These are phyloP conservation scores for Hirtodrosophila confusa DNA, from an alignment of 2,888 invertebrate species.

Conservation along the genomic window DNA sequence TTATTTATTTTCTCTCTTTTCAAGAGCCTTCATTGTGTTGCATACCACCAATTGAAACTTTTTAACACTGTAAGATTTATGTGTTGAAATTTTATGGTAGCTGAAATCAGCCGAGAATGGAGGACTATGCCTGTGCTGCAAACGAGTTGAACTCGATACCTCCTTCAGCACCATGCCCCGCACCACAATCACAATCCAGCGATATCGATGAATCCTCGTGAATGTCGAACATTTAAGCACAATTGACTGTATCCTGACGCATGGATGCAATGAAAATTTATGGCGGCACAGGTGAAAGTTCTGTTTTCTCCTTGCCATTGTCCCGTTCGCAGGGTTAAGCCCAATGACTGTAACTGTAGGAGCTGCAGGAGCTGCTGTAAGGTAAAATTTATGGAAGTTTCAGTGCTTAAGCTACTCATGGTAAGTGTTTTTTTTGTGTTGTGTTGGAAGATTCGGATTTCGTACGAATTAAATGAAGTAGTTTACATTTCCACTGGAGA, in stretches of 20 bases:
- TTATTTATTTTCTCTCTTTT: too few species aligned
- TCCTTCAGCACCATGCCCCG: neutral
- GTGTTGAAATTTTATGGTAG: too few species aligned
- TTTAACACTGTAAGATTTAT: neutral
- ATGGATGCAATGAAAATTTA: constrained; percentile 61
- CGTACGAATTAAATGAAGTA: constrained; percentile 20
- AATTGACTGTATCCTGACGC: constrained; percentile 56
- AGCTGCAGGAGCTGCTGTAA: constrained; percentile 19
- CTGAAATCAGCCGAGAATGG: too few species aligned
- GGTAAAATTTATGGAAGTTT: constrained; percentile 50
- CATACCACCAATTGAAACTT: constrained; percentile 9
- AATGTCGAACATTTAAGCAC: constrained; percentile 53
- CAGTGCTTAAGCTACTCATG: constrained; percentile 35
- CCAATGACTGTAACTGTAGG: neutral
- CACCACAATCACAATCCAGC: neutral
- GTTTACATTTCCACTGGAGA: constrained; percentile 3
- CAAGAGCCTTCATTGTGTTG: neutral
- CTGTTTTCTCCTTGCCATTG: constrained; percentile 21
- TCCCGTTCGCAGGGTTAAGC: constrained; percentile 7
- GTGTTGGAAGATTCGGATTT: constrained; percentile 6
- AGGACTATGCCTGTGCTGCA: constrained; percentile 1
- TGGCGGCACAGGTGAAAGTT: constrained; percentile 70
- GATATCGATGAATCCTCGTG: constrained; percentile 25
- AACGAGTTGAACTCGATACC: constrained; percentile 3
- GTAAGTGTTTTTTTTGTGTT: neutral